Conservation (phyloP, 2,113 vertebrate species). For the Seriola aureovittata region DNA sequence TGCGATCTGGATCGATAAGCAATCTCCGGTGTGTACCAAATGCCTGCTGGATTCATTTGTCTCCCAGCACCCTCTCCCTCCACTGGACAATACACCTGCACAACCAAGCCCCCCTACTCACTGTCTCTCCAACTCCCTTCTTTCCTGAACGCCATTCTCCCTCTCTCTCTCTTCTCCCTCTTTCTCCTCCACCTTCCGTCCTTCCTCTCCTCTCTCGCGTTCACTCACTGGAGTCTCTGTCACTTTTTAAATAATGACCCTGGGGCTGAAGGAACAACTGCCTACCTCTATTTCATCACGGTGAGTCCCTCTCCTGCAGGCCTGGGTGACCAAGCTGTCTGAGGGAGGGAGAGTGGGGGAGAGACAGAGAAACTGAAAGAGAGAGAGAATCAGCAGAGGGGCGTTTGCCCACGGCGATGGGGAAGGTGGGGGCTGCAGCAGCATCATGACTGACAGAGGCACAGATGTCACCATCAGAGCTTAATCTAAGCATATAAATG, state of each 20-base stretch:
- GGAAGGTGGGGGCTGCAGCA: constrained; percentile 66
- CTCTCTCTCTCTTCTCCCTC: constrained; percentile 50
- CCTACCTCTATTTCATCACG: constrained; percentile 90
- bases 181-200: constrained; percentile 59
- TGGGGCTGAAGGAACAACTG: constrained; percentile 89
- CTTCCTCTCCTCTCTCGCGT: constrained; percentile 71
- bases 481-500: constrained; percentile 85
- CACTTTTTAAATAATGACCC: constrained; percentile 96
- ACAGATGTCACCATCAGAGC: constrained; percentile 88
- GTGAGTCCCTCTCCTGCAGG: constrained; percentile 77
- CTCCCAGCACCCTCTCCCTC: constrained; percentile 91
- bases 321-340: constrained; percentile 79
- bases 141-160: constrained; percentile 60
- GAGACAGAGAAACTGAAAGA: constrained; percentile 32
- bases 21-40: constrained; percentile 99
- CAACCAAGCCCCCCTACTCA: constrained; percentile 64
- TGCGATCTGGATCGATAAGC: constrained; percentile 99
- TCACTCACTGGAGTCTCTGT: constrained; percentile 82
- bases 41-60: constrained; percentile 99
- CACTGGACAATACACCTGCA: constrained; percentile 93
- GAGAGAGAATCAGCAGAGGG: constrained; percentile 45
- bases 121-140: constrained; percentile 55
- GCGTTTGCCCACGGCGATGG: constrained; percentile 66
- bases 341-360: constrained; percentile 32
- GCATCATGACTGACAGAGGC: constrained; percentile 85